Conservation (phyloP, 2,113 vertebrate genomes). For the Albula goreensis region DNA sequence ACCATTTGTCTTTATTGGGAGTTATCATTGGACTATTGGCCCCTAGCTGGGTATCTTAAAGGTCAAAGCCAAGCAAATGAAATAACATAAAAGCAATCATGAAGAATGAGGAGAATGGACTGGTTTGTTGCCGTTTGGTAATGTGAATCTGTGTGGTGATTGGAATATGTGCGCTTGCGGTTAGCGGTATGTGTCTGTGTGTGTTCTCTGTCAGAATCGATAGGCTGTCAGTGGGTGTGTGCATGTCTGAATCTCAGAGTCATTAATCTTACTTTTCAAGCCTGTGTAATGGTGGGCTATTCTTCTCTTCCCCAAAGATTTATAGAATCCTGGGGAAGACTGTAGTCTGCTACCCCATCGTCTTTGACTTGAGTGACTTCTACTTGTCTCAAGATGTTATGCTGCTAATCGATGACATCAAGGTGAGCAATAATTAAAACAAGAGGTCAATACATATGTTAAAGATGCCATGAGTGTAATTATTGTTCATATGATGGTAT, state of each 20-base stretch:
- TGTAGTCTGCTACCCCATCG: constrained; percentile 95
- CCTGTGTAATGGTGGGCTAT: constrained; percentile 33
- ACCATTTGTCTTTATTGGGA: neutral
- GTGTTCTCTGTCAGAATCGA: constrained; percentile 47
- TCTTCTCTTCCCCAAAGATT: constrained; percentile 72
- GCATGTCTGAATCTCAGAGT: constrained; percentile 37
- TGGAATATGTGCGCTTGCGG: neutral
- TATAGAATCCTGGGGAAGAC: constrained; percentile 96
- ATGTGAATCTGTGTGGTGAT: neutral
- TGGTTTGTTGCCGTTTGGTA: neutral
- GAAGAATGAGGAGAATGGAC: constrained; percentile 24
- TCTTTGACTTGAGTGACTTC: constrained; percentile 98
- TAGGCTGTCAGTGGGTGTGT: constrained; percentile 61
- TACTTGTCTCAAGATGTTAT: constrained; percentile 98
- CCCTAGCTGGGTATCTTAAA: neutral
- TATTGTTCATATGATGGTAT: neutral
- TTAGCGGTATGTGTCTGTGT: constrained; percentile 37
- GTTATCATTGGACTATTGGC: neutral
- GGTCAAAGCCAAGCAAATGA: neutral
- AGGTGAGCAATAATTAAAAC: constrained; percentile 70
- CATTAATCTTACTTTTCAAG: constrained; percentile 44
- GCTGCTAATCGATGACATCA: constrained; percentile 97
- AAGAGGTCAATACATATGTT: neutral
- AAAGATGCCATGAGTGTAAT: neutral
- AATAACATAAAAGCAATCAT: constrained; percentile 30